phyloP scores from a whole-genome alignment of 2,113 vertebrate species.

The Sinocyclocheilus anophthalmus region DNA sequence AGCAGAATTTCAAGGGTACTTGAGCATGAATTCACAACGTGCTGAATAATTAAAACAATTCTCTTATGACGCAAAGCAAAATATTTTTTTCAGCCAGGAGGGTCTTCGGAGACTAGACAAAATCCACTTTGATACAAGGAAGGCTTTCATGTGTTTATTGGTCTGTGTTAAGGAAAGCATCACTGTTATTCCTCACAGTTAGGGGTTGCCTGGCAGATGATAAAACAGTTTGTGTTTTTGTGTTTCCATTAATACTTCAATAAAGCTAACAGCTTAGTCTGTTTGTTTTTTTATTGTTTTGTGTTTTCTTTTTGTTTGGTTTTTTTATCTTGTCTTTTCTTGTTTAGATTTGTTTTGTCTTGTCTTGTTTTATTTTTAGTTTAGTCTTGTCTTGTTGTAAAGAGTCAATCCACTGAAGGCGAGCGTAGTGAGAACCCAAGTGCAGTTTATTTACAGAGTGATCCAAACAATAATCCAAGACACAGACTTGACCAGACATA shows the following conservation, averaged over 20 bases:
- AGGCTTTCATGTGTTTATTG: neutral
- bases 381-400: too few species aligned
- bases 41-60: constrained; percentile 18
- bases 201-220: neutral
- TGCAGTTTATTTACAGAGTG: too few species aligned
- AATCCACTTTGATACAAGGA: constrained; percentile 17
- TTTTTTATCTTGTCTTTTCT: too few species aligned
- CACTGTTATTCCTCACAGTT: neutral
- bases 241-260: neutral
- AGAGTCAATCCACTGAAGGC: too few species aligned
- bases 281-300: too few species aligned
- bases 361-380: too few species aligned
- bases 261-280: neutral
- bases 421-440: too few species aligned
- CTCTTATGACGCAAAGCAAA: neutral
- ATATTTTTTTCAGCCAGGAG: neutral
- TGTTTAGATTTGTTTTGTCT: too few species aligned
- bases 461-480: too few species aligned
- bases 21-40: neutral
- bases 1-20: constrained; percentile 6
- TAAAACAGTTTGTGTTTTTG: neutral
- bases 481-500: too few species aligned
- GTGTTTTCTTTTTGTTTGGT: too few species aligned
- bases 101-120: neutral
- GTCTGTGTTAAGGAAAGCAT: neutral